Evolutionary conservation across 2,113 vertebrate genomes (phyloP), one percentile per base, ranked within the genome.

Genomic region (Petromus typicus): DNA sequence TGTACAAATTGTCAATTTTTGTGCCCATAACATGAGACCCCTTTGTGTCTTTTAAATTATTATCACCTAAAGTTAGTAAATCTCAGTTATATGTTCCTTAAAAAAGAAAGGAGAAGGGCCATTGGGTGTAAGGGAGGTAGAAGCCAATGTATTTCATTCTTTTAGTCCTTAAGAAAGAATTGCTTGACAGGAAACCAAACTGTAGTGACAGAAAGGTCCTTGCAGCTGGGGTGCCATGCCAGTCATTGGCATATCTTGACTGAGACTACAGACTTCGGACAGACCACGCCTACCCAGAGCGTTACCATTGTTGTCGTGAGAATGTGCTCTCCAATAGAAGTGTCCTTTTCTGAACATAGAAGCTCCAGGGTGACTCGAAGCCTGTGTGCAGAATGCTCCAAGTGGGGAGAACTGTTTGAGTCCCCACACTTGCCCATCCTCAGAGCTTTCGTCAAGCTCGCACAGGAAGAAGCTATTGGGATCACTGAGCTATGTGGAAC

Each of bases 161-260:
- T 75, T 78, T 75, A 57, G 27, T 91, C 59, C 80, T 80, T 86
- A 5, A 40, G 48, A 51, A 73, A 71, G 75, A 45, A 27, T 12
- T n/a, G 32, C 43, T 92, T 37, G 12, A 23, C 25, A 59, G 71
- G 63, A 78, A 96, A 75, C 18, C 40, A 61, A 1, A 30, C 17
- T 22, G 30, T 12, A 23, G 22, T 4, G 56, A 34, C 57, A 48
- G 61, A 14, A 64, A 75, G 23, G 43, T 20, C 1, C 43, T 37
- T 51, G 5, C 37, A 13, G 32, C 43, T 12, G 7, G n/a, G 71
- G n/a, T 61, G 45, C 73, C 56, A 56, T 13, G 5, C 25, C 57
- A 2, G 5, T 45, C 59, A 37, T 0, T 30, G 78, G 64, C 0
- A 0, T 34, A 45, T 10, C 43, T 71, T 67, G 37, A 7, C 20